phyloP scores from a whole-genome alignment of 2,797 vertebrate genomes.

The Cynopterus sphinx region DNA sequence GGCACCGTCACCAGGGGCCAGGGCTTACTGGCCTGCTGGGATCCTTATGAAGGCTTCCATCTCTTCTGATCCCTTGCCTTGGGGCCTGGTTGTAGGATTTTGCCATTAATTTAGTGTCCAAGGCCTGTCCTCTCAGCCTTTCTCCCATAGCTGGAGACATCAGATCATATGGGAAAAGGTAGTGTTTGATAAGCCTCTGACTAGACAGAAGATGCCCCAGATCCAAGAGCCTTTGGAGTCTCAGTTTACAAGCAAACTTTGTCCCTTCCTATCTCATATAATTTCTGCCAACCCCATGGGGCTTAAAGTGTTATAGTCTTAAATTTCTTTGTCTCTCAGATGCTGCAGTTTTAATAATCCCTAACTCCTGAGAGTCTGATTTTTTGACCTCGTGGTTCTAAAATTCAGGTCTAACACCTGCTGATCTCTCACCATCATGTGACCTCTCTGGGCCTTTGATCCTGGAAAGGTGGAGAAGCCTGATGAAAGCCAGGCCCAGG shows the following conservation, averaged over 20 bases:
- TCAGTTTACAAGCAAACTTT: not conserved
- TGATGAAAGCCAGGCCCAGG: not conserved
- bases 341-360: not conserved
- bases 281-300: not conserved
- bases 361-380: not conserved
- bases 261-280: not conserved
- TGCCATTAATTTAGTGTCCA: not conserved
- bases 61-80: not conserved
- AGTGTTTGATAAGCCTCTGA: not conserved
- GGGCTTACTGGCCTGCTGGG: not conserved
- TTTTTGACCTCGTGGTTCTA: not conserved
- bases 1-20: not conserved
- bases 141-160: not conserved
- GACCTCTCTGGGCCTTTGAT: not conserved
- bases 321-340: not conserved
- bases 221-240: not conserved
- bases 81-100: not conserved
- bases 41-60: not conserved
- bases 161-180: not conserved
- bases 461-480: not conserved
- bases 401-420: not conserved
- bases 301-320: accelerated
- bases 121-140: not conserved
- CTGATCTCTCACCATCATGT: not conserved
- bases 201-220: not conserved